Conservation (phyloP, 2,113 vertebrate genomes). For the Brachionichthys hirsutus region DNA sequence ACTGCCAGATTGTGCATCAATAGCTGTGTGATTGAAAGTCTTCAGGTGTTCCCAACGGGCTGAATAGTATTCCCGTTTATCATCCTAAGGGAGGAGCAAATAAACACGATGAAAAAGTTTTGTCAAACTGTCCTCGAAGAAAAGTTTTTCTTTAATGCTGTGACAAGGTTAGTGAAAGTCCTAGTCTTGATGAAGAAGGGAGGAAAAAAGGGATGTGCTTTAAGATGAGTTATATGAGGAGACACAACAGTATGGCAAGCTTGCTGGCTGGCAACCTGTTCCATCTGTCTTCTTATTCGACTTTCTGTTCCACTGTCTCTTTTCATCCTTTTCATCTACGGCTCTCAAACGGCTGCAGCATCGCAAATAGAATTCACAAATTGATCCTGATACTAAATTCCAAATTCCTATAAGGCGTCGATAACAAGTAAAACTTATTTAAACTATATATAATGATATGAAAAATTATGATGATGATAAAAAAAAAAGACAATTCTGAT, state of each 20-base stretch:
- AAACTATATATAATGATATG: too few relatives aligned
- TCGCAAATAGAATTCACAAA: too few relatives aligned
- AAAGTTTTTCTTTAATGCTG: slow-evolving; percentile 40
- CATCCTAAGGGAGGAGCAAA: slow-evolving; percentile 14
- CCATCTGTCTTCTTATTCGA: slow-evolving; percentile 49
- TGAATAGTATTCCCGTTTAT: slow-evolving; percentile 46
- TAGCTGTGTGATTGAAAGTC: slow-evolving; percentile 42
- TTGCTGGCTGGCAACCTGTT: slow-evolving; percentile 47
- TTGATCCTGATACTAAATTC: too few relatives aligned
- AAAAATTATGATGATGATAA: too few relatives aligned
- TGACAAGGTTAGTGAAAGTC: slow-evolving; percentile 27
- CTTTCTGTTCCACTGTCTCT: slow-evolving; percentile 27
- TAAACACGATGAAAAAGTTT: slow-evolving; percentile 32
- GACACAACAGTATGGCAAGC: slow-evolving; percentile 51
- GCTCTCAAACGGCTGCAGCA: neutral
- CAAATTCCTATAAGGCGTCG: too few relatives aligned
- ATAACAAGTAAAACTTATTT: too few relatives aligned
- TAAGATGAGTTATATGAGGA: slow-evolving; percentile 48
- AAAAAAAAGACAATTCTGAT: too few relatives aligned
- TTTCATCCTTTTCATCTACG: slow-evolving; percentile 44
- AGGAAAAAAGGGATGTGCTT: slow-evolving; percentile 9
- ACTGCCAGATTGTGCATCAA: slow-evolving; percentile 43
- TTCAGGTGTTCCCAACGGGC: slow-evolving; percentile 14
- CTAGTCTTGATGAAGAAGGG: slow-evolving; percentile 11
- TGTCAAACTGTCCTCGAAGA: slow-evolving; percentile 24